Conservation (phyloP, 2,888 invertebrate species). For the Tipula confusa region DNA sequence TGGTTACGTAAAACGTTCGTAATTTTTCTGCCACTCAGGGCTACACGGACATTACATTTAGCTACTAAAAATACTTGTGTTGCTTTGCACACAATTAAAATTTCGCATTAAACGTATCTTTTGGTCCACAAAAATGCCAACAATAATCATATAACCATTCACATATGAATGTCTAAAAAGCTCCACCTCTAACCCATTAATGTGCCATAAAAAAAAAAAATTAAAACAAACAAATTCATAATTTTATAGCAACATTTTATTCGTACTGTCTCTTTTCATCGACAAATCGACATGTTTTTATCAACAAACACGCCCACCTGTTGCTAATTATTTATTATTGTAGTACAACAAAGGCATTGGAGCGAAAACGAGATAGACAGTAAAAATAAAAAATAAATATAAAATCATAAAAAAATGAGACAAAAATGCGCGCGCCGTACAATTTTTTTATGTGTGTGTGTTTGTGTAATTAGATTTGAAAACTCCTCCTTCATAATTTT, state of each 20-base stretch:
- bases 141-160: not conserved
- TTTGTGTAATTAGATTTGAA: no score
- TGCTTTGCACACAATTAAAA: not conserved
- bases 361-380: not conserved
- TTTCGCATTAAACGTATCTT: not conserved
- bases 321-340: not conserved
- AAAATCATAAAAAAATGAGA: not conserved
- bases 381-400: not conserved
- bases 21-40: no score
- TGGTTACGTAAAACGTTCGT: no score
- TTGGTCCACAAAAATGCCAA: not conserved
- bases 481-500: not conserved
- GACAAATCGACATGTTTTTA: not conserved
- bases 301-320: not conserved
- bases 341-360: not conserved
- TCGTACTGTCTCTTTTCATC: not conserved
- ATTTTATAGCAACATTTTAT: not conserved
- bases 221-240: not conserved
- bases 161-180: not conserved
- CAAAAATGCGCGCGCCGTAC: not conserved
- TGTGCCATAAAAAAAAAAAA: not conserved
- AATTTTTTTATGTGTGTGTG: no score
- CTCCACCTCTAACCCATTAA: constrained; percentile 5
- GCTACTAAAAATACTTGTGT: no score
- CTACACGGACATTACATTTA: no score